Evolutionary conservation across 2,113 vertebrate species (phyloP), one percentile per base, ranked within the genome.

Genomic region (Grus americana): DNA sequence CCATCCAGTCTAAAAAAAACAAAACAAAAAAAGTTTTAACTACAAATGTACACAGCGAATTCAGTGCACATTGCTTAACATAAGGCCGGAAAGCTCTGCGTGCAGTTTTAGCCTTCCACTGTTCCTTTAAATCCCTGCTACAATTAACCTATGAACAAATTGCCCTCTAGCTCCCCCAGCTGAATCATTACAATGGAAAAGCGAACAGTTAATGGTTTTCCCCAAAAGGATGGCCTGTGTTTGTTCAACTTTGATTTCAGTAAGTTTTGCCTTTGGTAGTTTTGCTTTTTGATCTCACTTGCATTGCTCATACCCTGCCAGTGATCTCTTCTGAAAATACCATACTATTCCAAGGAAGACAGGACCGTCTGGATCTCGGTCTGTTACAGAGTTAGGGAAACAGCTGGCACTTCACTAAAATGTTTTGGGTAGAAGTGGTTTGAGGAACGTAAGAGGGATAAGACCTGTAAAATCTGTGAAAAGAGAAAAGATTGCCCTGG

Each of bases 91-190:
- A 93, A 81, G 26, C 58, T 88, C 73, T 86, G 36, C 54, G 20
- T 10, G 7, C 36, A 52, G 24, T 73, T 82, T 90, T 44, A 66
- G 47, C 36, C 63, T 72, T 91, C 66, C 38, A 70, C 46, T 23
- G 57, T 74, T 92, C 58, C n/a, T 59, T 68, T 72, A 89, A 92
- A 80, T 46, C 38, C n/a, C 27, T 79, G 26, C 36, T 73, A 23
- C 88, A 79, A 55, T 91, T 95, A 95, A 93, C 80, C 54, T 95
- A 12, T 79, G 84, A 86, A 95, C 88, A 96, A 88, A 94, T 95
- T 96, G 91, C 92, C 73, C 95, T 97, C 91, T 97, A 96, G 97
- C 96, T 97, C 96, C 96, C 97, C 96, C 96, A 97, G 84, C 94
- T 95, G 96, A 96, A 97, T 79, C 49, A 12, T 79, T 95, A 71